Conservation (phyloP, 2,888 invertebrate genomes). For the Prenolepis imparis region DNA sequence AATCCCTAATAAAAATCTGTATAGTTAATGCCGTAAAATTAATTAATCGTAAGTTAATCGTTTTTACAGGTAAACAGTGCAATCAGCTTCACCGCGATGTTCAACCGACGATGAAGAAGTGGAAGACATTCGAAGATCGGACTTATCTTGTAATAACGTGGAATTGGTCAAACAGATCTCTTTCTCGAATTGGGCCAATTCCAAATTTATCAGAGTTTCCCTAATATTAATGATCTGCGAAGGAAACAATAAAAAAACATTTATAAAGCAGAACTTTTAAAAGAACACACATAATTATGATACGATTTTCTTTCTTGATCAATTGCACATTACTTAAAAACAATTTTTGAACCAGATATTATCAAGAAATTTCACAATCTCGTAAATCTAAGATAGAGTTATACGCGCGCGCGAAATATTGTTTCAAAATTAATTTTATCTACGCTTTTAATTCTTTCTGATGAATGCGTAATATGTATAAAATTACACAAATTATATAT, state of each 20-base stretch:
- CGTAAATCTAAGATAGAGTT: not conserved
- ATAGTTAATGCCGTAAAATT: not conserved
- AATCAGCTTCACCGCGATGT: not conserved
- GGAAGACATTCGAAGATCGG: not conserved
- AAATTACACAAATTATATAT: not conserved
- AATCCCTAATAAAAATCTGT: not conserved
- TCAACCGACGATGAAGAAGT: not conserved
- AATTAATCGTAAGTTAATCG: not conserved
- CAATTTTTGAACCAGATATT: not conserved
- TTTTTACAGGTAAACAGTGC: not conserved
- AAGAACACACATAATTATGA: not conserved
- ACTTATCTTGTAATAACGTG: not conserved
- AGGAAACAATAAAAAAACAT: not conserved
- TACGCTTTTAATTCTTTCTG: not conserved
- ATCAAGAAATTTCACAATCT: not conserved
- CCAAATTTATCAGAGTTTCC: slow-evolving; percentile 88
- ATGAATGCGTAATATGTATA: not conserved
- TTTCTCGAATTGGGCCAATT: slow-evolving; percentile 87
- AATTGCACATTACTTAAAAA: not conserved
- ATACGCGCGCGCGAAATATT: not conserved
- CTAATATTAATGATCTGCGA: slow-evolving; percentile 89
- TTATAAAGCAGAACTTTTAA: not conserved
- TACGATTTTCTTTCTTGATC: not conserved
- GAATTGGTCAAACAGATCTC: slow-evolving; percentile 65
- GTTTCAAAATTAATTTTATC: not conserved